These are phyloP conservation scores for Lagopus muta DNA, from an alignment of 2,113 vertebrate genomes.

Conservation along the genomic window DNA sequence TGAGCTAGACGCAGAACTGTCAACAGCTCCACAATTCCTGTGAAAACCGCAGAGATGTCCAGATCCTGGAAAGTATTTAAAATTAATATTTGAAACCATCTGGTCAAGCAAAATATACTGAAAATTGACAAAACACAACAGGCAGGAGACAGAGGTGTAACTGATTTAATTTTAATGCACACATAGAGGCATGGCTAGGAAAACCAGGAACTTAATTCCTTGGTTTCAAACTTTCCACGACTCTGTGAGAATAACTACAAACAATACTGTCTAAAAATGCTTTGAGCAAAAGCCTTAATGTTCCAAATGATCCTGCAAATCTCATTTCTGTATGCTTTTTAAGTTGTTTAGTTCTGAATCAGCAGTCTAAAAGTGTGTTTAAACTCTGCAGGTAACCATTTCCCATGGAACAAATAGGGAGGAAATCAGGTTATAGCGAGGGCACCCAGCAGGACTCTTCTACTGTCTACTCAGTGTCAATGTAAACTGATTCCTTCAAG, in stretches of 20 bases:
- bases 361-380: conserved; percentile 80
- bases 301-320: conserved; percentile 75
- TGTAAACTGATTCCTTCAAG: conserved; percentile 84
- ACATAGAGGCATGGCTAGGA: conserved; percentile 7
- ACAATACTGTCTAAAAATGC: conserved; percentile 61
- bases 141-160: conserved; percentile 18
- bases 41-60: conserved; percentile 2
- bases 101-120: conserved; percentile 43
- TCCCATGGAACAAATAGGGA: conserved; percentile 82
- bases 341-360: conserved; percentile 81
- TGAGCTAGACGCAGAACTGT: conserved; percentile 19
- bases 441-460: conserved; percentile 82
- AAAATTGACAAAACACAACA: conserved; percentile 12
- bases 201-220: conserved; percentile 62
- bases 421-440: conserved; percentile 85
- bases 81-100: conserved; percentile 60
- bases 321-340: conserved; percentile 74
- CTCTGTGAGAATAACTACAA: conserved; percentile 64
- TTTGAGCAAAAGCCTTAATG: conserved; percentile 64
- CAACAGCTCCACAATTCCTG: conserved; percentile 22
- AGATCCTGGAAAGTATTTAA: background rate
- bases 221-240: conserved; percentile 54
- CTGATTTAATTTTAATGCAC: conserved; percentile 22
- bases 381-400: conserved; percentile 80
- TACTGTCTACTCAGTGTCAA: conserved; percentile 82